Percentiles rank a stretch among this genome's conserved stretches.
Evolutionary conservation across 23 tunicate species (phyloP).

Genomic region (Clavelina lepadiformis): DNA sequence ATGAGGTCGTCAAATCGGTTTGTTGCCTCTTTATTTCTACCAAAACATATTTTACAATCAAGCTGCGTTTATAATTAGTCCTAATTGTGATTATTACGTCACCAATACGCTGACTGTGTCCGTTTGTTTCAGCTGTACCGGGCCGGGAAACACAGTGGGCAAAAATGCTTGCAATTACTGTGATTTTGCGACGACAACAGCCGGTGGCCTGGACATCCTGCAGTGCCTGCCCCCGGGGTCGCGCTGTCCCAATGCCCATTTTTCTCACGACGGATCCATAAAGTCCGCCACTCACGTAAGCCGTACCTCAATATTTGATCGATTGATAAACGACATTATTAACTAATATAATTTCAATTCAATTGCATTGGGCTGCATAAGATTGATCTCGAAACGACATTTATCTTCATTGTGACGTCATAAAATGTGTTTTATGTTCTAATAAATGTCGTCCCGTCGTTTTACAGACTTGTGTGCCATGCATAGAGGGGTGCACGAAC

Average conservation of each 20-base stretch:
- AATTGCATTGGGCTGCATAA: background rate
- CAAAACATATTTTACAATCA: too few species aligned
- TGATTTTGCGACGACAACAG: constrained; percentile 31
- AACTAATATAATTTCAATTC: background rate
- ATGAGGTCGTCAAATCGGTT: too few species aligned
- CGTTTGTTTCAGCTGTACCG: constrained; percentile 74
- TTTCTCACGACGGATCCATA: constrained; percentile 1
- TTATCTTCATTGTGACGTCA: constrained; percentile 1
- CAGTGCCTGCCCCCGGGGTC: constrained; percentile 44
- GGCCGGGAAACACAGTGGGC: constrained; percentile 62
- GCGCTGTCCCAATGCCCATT: constrained; percentile 59
- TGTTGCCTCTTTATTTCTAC: too few species aligned
- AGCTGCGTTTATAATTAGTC: too few species aligned
- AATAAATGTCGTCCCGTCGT: too few species aligned
- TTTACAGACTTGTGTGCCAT: constrained; percentile 77
- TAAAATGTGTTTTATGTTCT: background rate
- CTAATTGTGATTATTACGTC: too few species aligned
- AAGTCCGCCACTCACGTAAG: constrained; percentile 28
- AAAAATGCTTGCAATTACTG: constrained; percentile 64
- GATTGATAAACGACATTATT: background rate
- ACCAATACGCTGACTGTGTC: too few species aligned
- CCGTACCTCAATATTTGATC: background rate
- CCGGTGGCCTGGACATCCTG: constrained; percentile 12
- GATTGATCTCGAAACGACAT: background rate
- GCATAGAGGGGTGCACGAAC: constrained; percentile 60